Base-by-base conservation (phyloP, 2,888 invertebrate genomes). In the Galerucella pusilla region DNA sequence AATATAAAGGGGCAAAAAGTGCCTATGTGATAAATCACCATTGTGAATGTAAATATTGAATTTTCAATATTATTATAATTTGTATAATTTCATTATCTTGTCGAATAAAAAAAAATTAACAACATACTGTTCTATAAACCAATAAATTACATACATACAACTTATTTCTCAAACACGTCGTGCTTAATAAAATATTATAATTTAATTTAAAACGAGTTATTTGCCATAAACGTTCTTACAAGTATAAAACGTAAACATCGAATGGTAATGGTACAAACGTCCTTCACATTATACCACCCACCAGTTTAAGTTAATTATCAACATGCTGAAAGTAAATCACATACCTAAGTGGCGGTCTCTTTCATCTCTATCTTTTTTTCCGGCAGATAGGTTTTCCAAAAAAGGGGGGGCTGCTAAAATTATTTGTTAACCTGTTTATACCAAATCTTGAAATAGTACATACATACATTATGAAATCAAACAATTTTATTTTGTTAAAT, bases 201-300 rank as follows among this genome's bases (percentile, higher is more conserved):
- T 52, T 52, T 52, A 52, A 52, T 52, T 52, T 52, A 14, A 52
- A 52, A 52, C n/a, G 65, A 74, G 73, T 69, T 69, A 74, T 74
- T 74, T 69, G 73, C 61, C 69, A 65, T 74, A 74, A 74, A 74
- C 59, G 73, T 73, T 64, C 73, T 54, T 73, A 73, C 68, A 35
- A 42, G 42, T 57, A 73, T 52, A 35, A 73, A 57, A 64, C 63
- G 54, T 73, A 71, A 72, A 69, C 66, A 65, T 66, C 57, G 65
- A 66, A 71, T 49, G 67, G 63, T 77, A 75, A 75, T 75, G 63
- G 68, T 63, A 65, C 42, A 71, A 73, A 71, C 64, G 73, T 63
- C 73, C 71, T 74, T 71, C 71, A 60, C 57, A 49, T 74, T 68
- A 63, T 69, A 71, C 76, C 73, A 76, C 73, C 76, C 76, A 63